Evolutionary conservation across 92 coral and sea anemone genomes (phyloP), one percentile per base, ranked within the genome.

Genomic region (Paragorgia papillata): DNA sequence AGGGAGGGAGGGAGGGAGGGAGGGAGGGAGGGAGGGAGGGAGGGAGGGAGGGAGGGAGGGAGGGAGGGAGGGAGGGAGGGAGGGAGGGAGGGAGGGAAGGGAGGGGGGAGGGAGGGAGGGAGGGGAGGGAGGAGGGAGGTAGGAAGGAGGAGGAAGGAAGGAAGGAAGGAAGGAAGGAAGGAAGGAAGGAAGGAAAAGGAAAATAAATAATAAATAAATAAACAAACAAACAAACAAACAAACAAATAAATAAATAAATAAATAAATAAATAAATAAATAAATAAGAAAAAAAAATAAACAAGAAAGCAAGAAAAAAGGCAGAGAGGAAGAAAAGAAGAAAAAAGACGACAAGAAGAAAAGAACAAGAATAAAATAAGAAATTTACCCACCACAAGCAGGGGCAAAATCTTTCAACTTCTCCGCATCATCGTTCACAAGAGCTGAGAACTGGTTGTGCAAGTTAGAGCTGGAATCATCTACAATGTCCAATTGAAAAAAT

Each of bases 371-470:
- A 14, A 20, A 18, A 30, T 2, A 6, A 9, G 41, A 9, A 7
- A n/a, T 18, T 21, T 35, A 9, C 26, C 15, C 12, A 39, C 56
- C 53, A 53, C 70, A 77, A 29, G 46, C 37, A 21, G 81, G 69
- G 32, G 54, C 49, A 62, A 62, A 49, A 43, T 76, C 73, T 30
- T 62, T 62, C 17, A 77, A 26, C 40, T 77, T 46, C 3, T 24
- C 48, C 1, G 59, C 64, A 30, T 55, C 28, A 12, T 71, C 78
- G 28, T 71, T 31, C 57, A 71, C 64, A 9, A 71, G 22, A 22
- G 53, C 50, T 8, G 63, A 17, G 25, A 71, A 71, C 18, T 6
- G 26, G 27, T 55, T 34, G 43, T 71, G 78, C 21, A 71, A 71
- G 35, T 71, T 19, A 8, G 78, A 71, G 21, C 3, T 28, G 25